Evolutionary conservation across 1,140 invertebrate species (phyloP), one percentile per base, ranked within the genome.

Genomic region (Tetramorium parvispinum): DNA sequence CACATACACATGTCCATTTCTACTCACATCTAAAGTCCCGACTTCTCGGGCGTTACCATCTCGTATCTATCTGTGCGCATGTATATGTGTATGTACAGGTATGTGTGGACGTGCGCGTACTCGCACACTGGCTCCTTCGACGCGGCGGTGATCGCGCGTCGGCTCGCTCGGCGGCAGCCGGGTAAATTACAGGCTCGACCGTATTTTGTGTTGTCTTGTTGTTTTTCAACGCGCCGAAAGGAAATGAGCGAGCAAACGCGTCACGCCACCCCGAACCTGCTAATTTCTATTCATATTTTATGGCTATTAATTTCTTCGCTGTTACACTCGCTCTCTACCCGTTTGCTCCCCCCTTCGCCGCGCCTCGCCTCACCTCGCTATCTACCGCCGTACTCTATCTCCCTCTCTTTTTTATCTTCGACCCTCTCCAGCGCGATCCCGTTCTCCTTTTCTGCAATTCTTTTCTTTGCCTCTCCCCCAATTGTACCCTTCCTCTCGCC

Each of bases 231-330:
- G 94, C 95, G 94, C 94, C 95, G 95, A 95, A 95, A 95, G 95
- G 95, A 95, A 95, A 95, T 95, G 95, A 95, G 94, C 94, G 95
- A 95, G 95, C 94, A 95, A 95, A 95, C 94, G 94, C 94, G 94
- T 95, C 95, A 95, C 94, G 95, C 95, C 94, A 95, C 94, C 94
- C 94, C 95, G 94, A 95, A 95, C 94, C 94, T 94, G 95, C 95
- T 95, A 95, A 95, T 95, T 95, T 95, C 95, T 95, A 95, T 95
- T 95, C 95, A 95, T 95, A 95, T 95, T 95, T 95, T 95, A 95
- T 95, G 95, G 95, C 95, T 95, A 95, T 95, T 95, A 95, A 95
- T 95, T 95, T 95, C 95, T 95, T 94, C 92, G 93, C 94, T 95
- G 94, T 95, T 95, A 93, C 89, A 89, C 91, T 87, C 87, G 85